Conservation (phyloP, 1,140 invertebrate species). For the Drosophila kepulauana region DNA sequence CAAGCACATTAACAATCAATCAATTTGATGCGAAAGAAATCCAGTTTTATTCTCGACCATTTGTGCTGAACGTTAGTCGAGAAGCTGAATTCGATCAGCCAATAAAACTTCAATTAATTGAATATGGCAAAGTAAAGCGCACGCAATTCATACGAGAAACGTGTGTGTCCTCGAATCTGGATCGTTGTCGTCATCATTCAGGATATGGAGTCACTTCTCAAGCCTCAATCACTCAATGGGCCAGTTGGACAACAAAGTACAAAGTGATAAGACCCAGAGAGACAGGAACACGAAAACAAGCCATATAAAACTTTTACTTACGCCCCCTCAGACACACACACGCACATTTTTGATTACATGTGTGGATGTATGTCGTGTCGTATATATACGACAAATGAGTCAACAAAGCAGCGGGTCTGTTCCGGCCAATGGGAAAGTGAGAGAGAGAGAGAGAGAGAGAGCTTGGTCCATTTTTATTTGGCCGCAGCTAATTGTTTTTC, state of each 20-base stretch:
- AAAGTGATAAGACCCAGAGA: slow-evolving; percentile 66
- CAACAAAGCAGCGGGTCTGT: slow-evolving; percentile 28
- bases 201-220: slow-evolving; percentile 52
- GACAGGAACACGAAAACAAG: slow-evolving; percentile 53
- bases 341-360: not conserved
- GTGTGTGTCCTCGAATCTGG: slow-evolving; percentile 41
- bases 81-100: slow-evolving; percentile 45
- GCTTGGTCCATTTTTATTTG: slow-evolving; percentile 67
- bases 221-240: slow-evolving; percentile 56
- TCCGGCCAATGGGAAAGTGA: slow-evolving; percentile 5
- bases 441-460: not conserved
- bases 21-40: slow-evolving; percentile 50
- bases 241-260: slow-evolving; percentile 57
- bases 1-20: slow-evolving; percentile 56
- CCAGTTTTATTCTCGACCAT: slow-evolving; percentile 38
- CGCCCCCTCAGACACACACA: not conserved
- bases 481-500: slow-evolving; percentile 81
- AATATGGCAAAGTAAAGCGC: slow-evolving; percentile 62
- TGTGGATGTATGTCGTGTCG: no score
- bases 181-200: slow-evolving; percentile 45
- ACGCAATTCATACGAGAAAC: slow-evolving; percentile 44
- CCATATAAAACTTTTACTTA: slow-evolving; percentile 66
- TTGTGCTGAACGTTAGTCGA: slow-evolving; percentile 5
- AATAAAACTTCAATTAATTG: slow-evolving; percentile 80
- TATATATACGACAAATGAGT: slow-evolving; percentile 2